Percentiles rank a stretch among this genome's conserved stretches.
Conservation (phyloP, 1,140 invertebrate genomes). For the Sycobia sp. region DNA sequence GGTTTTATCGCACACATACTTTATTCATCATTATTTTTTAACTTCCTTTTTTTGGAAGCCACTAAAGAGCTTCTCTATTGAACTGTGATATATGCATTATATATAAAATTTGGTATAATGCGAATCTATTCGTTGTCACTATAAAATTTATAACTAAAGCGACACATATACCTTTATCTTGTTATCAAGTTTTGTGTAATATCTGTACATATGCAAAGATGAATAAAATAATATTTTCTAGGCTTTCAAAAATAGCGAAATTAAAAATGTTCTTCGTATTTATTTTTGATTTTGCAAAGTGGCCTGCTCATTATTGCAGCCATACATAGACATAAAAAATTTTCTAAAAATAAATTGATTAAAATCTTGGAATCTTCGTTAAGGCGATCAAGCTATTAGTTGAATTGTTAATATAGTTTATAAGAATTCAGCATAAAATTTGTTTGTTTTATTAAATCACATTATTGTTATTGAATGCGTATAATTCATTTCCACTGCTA, state of each 20-base stretch:
- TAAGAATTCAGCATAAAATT: no score
- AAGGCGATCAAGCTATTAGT: no score
- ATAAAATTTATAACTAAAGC: conserved; percentile 9
- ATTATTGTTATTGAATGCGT: no score
- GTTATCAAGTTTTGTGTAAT: neutral
- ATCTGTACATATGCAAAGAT: neutral
- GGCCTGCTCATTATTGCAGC: neutral
- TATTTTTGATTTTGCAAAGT: neutral
- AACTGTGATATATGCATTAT: conserved; percentile 52
- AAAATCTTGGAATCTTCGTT: no score
- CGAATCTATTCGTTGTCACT: conserved; percentile 21
- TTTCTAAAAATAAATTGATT: no score
- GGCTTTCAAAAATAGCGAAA: neutral
- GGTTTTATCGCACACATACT: no score
- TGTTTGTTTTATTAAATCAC: no score
- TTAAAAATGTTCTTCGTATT: conserved; percentile 9
- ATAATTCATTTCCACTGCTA: no score
- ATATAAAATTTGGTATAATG: conserved; percentile 6
- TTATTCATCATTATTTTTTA: no score
- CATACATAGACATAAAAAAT: neutral
- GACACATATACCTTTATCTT: conserved; percentile 3
- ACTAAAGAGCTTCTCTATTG: conserved; percentile 40
- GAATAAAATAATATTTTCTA: neutral
- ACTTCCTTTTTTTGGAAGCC: conserved; percentile 30
- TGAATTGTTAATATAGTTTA: no score